A percentile compares a stretch with the other conserved stretches of the same genome.
These are phyloP conservation scores for Echeneis naucrates DNA, from an alignment of 2,797 vertebrate genomes.

Conservation along the genomic window DNA sequence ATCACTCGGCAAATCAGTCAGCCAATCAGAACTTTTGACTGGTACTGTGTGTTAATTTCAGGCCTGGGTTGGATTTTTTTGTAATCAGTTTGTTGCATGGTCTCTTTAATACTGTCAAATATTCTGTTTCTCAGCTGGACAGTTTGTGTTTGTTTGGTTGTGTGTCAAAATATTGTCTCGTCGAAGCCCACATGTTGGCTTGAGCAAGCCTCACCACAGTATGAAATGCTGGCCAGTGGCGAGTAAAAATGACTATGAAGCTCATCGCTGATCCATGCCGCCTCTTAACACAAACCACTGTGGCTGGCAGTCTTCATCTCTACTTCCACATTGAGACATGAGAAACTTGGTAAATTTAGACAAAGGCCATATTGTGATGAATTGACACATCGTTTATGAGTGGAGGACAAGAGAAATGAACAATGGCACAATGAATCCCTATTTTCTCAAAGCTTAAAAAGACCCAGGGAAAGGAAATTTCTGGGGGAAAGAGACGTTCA, in stretches of 20 bases:
- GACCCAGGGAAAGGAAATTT: conserved; percentile 76
- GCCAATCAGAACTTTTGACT: neutral
- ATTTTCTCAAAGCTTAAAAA: conserved; percentile 82
- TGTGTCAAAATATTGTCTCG: neutral
- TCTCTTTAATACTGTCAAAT: neutral
- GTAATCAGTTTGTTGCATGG: neutral
- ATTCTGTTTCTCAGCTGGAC: neutral
- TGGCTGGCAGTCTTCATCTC: conserved; percentile 58
- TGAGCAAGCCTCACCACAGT: neutral
- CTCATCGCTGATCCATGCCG: conserved; percentile 57
- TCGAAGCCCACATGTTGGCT: neutral
- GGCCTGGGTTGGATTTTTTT: neutral
- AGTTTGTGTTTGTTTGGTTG: neutral
- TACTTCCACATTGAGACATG: conserved; percentile 58
- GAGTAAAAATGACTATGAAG: conserved; percentile 32
- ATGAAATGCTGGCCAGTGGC: conserved; percentile 17
- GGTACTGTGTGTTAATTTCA: neutral
- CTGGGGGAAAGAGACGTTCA: conserved; percentile 76
- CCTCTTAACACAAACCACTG: conserved; percentile 68
- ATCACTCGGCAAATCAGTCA: too few species aligned
- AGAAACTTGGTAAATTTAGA: conserved; percentile 79
- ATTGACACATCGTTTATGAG: conserved; percentile 82
- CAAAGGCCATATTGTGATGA: conserved; percentile 84
- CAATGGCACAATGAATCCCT: conserved; percentile 84
- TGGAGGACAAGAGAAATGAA: conserved; percentile 77